Conservation (phyloP, 2,888 invertebrate species). For the Cordilura impudica region DNA sequence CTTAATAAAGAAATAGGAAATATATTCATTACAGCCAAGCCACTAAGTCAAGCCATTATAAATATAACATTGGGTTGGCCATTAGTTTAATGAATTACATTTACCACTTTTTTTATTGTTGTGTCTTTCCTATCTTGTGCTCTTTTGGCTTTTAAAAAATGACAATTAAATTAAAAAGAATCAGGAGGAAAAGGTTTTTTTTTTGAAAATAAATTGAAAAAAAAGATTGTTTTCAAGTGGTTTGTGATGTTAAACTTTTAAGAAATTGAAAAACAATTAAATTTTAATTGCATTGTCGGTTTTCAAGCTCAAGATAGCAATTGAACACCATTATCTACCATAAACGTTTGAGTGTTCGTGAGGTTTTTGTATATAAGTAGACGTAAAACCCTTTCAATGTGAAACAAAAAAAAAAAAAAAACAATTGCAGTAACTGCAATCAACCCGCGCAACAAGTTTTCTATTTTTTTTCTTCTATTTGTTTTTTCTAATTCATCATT, state of each 20-base stretch:
- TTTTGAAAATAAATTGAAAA: neutral
- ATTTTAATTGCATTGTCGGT: constrained; percentile 62
- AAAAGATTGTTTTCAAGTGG: constrained; percentile 47
- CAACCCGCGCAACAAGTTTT: constrained; percentile 43
- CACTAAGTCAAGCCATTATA: neutral
- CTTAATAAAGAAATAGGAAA: neutral
- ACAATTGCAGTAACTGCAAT: neutral
- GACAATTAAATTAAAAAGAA: constrained; percentile 41
- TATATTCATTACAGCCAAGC: neutral
- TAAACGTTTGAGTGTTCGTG: constrained; percentile 25
- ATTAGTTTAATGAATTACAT: constrained; percentile 35
- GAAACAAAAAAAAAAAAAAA: constrained; percentile 1
- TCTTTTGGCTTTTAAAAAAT: constrained; percentile 18
- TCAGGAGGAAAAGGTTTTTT: constrained; percentile 30
- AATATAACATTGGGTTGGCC: constrained; percentile 20
- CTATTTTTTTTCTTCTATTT: neutral
- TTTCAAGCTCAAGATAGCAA: constrained; percentile 51
- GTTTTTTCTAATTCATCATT: neutral
- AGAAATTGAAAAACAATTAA: constrained; percentile 64
- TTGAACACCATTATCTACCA: constrained; percentile 37
- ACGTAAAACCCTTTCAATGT: constrained; percentile 8
- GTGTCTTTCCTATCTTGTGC: neutral
- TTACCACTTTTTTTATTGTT: constrained; percentile 7
- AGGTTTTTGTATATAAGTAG: constrained; percentile 25
- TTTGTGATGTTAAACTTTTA: constrained; percentile 56